Evolutionary conservation across 2,888 invertebrate genomes (phyloP), one percentile per base, ranked within the genome.

Genomic region (Odontocolon sp.): DNA sequence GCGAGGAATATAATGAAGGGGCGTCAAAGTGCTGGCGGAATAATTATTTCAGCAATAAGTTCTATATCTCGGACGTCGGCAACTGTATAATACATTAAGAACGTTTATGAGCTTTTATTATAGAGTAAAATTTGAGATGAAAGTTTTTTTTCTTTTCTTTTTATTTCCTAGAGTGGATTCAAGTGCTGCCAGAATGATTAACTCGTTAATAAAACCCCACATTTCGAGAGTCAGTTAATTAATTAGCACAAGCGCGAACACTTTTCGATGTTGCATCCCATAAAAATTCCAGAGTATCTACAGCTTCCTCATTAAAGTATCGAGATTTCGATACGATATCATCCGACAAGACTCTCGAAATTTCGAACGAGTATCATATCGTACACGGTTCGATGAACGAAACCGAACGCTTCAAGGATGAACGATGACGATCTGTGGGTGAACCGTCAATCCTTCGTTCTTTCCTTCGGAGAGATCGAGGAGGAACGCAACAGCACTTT

Each of bases 301-400:
- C 61, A 50, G 6, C 50, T 50, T 33, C 21, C 63, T 26, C 64
- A 21, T 38, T 36, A 47, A 50, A 64, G 50, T 14, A 50, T 64
- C 64, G 36, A 38, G 64, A 64, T 64, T 14, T 36, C 33, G 50
- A 33, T 14, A n/a, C 64, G 64, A 64, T 64, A 64, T n/a, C 50
- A 36, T 38, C 36, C 50, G 50, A 64, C 50, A 36, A 33, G 47
- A 38, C n/a, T n/a, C 64, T 36, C 47, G 36, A 26, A 33, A 18
- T 8, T 6, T 47, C 47, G 36, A 36, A 63, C 16, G 26, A 47
- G 63, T 63, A 63, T 47, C 50, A 47, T 47, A 33, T 36, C 50
- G 38, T 38, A 33, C 38, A 50, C 50, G 64, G 64, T 64, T 64
- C 64, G 64, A 64, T 26, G 64, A 64, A 64, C 64, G 50, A 50